Evolutionary conservation across 2,888 invertebrate genomes (phyloP).

Genomic region (Cenopis cana): DNA sequence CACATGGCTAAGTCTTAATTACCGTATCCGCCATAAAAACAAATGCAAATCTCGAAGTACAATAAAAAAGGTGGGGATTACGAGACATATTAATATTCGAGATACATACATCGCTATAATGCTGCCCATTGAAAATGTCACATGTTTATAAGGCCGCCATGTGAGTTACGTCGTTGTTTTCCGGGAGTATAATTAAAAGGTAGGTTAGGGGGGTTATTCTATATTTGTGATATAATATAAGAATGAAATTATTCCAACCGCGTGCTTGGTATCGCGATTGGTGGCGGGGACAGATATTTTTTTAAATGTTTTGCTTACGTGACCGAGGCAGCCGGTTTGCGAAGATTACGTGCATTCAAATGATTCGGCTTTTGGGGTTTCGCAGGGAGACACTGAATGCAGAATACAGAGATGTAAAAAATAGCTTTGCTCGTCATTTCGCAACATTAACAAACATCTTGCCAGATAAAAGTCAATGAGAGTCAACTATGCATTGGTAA

Average conservation of each 20-base stretch:
- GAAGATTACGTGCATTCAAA: conserved; percentile 78
- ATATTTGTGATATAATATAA: conserved; percentile 78
- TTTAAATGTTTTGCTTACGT: conserved; percentile 74
- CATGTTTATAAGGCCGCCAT: background rate
- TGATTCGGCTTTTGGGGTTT: conserved; percentile 68
- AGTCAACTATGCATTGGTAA: background rate
- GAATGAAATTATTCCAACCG: conserved; percentile 78
- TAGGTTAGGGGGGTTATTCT: conserved; percentile 61
- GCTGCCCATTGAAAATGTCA: conserved; percentile 49
- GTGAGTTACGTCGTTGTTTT: conserved; percentile 1
- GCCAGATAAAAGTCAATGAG: no score
- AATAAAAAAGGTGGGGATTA: conserved; percentile 72
- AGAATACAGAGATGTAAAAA: background rate
- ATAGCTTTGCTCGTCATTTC: background rate
- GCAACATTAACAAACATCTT: background rate
- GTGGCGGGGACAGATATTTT: conserved; percentile 75
- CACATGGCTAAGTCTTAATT: conserved; percentile 39
- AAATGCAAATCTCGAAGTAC: conserved; percentile 72
- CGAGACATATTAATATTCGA: conserved; percentile 76
- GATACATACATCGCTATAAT: conserved; percentile 52
- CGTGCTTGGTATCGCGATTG: conserved; percentile 82
- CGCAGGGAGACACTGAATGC: conserved; percentile 7
- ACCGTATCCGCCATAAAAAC: conserved; percentile 54
- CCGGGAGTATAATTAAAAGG: conserved; percentile 61
- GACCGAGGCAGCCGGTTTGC: conserved; percentile 69